Evolutionary conservation across 2,113 vertebrate species (phyloP).

Genomic region (Muntiacus muntjak): DNA sequence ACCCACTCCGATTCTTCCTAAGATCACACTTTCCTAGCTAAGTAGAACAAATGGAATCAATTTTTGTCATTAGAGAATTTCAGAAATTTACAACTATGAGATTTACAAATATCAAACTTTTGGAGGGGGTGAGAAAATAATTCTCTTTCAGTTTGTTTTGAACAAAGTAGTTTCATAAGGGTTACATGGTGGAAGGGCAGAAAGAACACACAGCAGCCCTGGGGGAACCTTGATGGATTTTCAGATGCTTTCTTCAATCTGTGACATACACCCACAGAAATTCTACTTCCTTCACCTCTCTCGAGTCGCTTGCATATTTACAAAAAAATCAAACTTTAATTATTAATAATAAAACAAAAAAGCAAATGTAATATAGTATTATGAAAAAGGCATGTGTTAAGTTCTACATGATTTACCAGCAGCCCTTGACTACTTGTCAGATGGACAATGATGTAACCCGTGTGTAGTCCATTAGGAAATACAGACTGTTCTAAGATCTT

Average conservation of each 20-base stretch:
- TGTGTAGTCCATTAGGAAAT: not conserved
- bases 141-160: not conserved
- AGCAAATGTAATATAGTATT: not conserved
- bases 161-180: not conserved
- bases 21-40: slow-evolving; percentile 28
- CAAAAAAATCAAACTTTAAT: not conserved
- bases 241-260: not conserved
- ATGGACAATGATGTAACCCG: accelerated
- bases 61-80: not conserved
- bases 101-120: not conserved
- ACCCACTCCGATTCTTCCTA: not conserved
- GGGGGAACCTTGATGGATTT: too few relatives aligned
- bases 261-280: not conserved
- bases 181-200: not conserved
- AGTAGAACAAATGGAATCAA: not conserved
- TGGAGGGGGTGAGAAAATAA: not conserved
- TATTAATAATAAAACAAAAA: not conserved
- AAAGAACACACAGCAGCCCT: accelerated
- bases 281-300: not conserved
- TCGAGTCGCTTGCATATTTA: not conserved
- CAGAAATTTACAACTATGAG: not conserved
- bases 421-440: not conserved
- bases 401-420: not conserved
- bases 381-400: not conserved
- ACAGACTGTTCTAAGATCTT: not conserved